These are phyloP conservation scores for Meriones unguiculatus DNA, from an alignment of 2,113 vertebrate species.

Conservation along the genomic window DNA sequence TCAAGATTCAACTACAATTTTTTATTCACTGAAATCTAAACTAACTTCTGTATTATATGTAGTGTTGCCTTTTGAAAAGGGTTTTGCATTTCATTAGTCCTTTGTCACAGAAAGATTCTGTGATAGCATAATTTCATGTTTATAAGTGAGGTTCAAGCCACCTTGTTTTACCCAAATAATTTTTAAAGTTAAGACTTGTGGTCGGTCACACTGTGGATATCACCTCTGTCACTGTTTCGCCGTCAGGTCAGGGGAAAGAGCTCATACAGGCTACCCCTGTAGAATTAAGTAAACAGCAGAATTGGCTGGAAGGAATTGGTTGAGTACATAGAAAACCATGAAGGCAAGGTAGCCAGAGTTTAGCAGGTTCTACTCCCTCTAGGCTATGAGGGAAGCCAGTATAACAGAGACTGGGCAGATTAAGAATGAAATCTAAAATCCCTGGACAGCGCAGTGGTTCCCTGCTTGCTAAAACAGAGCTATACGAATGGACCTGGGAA, in stretches of 20 bases:
- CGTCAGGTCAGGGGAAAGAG: neutral
- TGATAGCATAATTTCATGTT: neutral
- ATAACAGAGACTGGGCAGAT: neutral
- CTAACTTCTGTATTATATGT: neutral
- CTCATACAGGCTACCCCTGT: neutral
- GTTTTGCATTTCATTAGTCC: constrained; percentile 17
- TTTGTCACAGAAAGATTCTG: constrained; percentile 14
- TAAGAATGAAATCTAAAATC: neutral
- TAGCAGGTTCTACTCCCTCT: neutral
- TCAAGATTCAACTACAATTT: neutral
- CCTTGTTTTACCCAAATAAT: neutral
- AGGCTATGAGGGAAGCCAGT: neutral
- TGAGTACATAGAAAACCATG: neutral
- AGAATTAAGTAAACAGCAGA: neutral
- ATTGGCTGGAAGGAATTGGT: neutral
- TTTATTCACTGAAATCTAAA: constrained; percentile 41
- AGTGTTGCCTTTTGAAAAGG: neutral
- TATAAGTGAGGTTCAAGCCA: neutral
- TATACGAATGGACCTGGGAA: neutral
- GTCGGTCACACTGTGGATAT: neutral
- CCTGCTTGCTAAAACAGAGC: neutral
- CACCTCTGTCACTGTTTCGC: neutral
- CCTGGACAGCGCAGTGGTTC: neutral
- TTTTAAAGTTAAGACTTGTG: neutral
- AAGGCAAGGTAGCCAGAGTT: neutral